These are phyloP conservation scores for Aulostomus chinensis DNA, from an alignment of 2,797 vertebrate genomes.

Conservation along the genomic window DNA sequence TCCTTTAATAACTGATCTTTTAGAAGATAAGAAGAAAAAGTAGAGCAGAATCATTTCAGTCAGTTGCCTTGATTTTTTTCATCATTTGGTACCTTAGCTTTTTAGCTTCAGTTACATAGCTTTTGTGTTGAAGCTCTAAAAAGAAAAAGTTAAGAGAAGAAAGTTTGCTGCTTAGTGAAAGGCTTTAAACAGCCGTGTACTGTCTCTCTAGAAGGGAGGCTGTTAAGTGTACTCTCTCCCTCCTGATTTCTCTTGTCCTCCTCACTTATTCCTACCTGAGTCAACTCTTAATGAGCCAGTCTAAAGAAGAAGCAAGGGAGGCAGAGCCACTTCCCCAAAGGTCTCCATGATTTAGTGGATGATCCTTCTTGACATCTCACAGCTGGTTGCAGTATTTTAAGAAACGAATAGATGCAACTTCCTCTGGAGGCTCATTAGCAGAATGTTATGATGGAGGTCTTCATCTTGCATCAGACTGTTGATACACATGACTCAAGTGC, in stretches of 20 bases:
- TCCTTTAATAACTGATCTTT: too few species aligned
- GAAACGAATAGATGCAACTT: conserved; percentile 36
- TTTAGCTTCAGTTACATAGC: too few species aligned
- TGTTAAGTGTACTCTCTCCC: conserved; percentile 26
- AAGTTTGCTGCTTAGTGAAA: not conserved
- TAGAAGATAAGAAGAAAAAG: too few species aligned
- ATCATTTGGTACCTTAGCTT: too few species aligned
- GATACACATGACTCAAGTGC: too few species aligned
- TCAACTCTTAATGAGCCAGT: conserved; percentile 57
- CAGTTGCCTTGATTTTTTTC: too few species aligned
- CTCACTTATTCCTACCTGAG: conserved; percentile 44
- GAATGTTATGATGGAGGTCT: not conserved
- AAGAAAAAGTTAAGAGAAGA: not conserved
- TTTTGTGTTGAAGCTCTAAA: too few species aligned
- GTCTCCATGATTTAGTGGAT: conserved; percentile 7
- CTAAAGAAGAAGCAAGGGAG: conserved; percentile 26
- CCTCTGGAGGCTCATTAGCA: conserved; percentile 43
- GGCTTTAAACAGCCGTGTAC: not conserved
- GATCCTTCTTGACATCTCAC: conserved; percentile 36
- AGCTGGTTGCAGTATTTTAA: conserved; percentile 44
- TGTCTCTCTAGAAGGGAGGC: conserved; percentile 17
- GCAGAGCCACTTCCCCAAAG: conserved; percentile 27
- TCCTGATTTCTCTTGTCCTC: conserved; percentile 15
- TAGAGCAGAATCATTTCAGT: too few species aligned
- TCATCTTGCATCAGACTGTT: conserved; percentile 10